Percentiles rank a stretch among this genome's conserved stretches.
Conservation (phyloP, 1,140 invertebrate genomes). For the Ips typographus region DNA sequence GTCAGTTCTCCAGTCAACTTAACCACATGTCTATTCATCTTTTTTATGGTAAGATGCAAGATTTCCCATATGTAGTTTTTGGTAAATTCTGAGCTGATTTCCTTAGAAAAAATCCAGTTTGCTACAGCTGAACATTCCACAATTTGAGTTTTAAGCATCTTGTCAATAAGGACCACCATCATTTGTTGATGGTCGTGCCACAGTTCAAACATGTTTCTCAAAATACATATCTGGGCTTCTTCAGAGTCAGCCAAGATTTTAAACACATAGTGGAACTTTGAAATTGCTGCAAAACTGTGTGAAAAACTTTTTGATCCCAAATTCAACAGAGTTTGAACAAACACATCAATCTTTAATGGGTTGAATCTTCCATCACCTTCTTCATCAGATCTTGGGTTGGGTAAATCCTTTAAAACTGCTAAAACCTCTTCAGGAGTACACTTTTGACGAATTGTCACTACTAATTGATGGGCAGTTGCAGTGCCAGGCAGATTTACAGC, state of each 20-base stretch:
- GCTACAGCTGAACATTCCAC: constrained; percentile 96
- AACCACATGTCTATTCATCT: constrained; percentile 94
- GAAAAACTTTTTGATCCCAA: constrained; percentile 96
- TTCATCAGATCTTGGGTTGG: constrained; percentile 67
- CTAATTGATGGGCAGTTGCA: constrained; percentile 79
- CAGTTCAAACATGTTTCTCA: constrained; percentile 90
- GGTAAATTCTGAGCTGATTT: constrained; percentile 92
- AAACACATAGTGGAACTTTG: constrained; percentile 94
- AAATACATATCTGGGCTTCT: constrained; percentile 92
- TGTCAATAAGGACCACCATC: constrained; percentile 94
- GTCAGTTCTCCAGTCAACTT: constrained; percentile 80
- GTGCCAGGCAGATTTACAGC: constrained; percentile 80
- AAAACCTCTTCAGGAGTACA: constrained; percentile 89
- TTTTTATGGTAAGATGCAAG: constrained; percentile 91
- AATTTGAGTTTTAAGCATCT: constrained; percentile 96
- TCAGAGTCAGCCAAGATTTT: constrained; percentile 91
- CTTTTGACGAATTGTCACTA: constrained; percentile 82
- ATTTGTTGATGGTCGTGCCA: constrained; percentile 97
- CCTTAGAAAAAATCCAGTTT: constrained; percentile 98
- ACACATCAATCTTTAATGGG: constrained; percentile 94
- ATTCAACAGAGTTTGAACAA: constrained; percentile 91
- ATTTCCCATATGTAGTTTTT: constrained; percentile 98
- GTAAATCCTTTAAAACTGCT: constrained; percentile 84
- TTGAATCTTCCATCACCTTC: constrained; percentile 73
- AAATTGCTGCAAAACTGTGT: constrained; percentile 96